Base-by-base conservation (phyloP, 1,140 invertebrate species). In the Drosophila kanapiae region DNA sequence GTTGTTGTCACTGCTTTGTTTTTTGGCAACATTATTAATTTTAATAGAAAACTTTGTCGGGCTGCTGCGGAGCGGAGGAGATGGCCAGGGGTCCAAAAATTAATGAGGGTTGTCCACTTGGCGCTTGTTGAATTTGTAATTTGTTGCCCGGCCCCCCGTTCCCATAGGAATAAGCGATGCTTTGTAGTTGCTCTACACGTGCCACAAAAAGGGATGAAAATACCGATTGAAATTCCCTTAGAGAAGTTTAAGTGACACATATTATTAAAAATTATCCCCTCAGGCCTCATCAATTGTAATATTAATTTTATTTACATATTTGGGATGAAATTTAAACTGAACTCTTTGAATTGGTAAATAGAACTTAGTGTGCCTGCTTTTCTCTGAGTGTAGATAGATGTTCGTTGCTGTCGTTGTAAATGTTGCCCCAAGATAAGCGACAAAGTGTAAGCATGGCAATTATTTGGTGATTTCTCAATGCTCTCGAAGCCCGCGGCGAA, bases 21-120 rank as follows among this genome's bases (percentile, higher is more conserved):
- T 90, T 82, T 82, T 49, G 74, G 86, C 61, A 90, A 86, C 86
- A 90, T 90, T 90, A 90, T 90, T 90, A 90, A 90, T 90, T 90
- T 90, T 90, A 90, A 90, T 90, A 90, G 85, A 91, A 90, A 90
- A 91, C 82, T 85, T 91, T 74, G 53, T 54, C 6, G 56, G 70
- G 18, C 47, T n/a, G 49, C 40, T 23, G 42, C 23, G 56, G 33
- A 29, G 6, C 18, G 29, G 5, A 29, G 56, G 27, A 6, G 29
- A 27, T 1, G 31, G 37, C 18, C 16, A 56, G 40, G 37, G 67
- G 68, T 58, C 67, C 54, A 65, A 51, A 90, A 90, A 90, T 90
- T 90, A 90, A 90, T 90, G 85, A 90, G 85, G 86, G 86, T 91
- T 91, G 86, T 90, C 85, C 85, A 90, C 85, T 90, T 91, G 86